phyloP scores from a whole-genome alignment of 1,140 invertebrate genomes.

The Ostrea denselamellosa region DNA sequence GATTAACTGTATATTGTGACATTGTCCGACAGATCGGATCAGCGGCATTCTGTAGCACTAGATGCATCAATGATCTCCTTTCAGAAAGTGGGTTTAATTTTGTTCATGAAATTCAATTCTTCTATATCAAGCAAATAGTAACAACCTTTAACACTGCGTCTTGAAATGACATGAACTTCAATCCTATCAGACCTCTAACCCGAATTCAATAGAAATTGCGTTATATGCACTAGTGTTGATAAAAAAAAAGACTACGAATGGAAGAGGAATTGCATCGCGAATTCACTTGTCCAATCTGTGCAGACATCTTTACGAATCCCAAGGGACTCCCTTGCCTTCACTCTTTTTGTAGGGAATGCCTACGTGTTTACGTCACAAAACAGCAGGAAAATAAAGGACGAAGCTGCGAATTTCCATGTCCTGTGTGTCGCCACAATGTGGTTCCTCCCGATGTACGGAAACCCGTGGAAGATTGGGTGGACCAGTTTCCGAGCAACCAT shows the following conservation, averaged over 20 bases:
- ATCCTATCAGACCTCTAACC: neutral
- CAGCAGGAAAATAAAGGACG: neutral
- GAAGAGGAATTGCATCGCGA: constrained; percentile 31
- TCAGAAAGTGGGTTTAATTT: neutral
- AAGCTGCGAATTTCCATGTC: constrained; percentile 37
- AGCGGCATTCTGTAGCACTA: neutral
- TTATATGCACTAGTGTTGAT: no score
- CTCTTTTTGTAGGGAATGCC: constrained; percentile 47
- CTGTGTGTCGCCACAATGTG: constrained; percentile 41
- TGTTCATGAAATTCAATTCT: constrained; percentile 11
- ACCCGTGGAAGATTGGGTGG: constrained; percentile 43
- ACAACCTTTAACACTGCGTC: neutral
- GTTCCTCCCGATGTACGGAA: constrained; percentile 22
- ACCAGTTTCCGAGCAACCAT: constrained; percentile 51
- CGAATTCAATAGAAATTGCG: no score
- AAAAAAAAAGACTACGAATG: neutral
- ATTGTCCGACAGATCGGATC: neutral
- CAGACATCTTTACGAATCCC: constrained; percentile 40
- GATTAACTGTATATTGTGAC: neutral
- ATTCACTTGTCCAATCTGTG: constrained; percentile 50
- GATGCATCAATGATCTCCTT: constrained; percentile 19
- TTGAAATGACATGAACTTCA: neutral
- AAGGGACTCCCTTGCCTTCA: constrained; percentile 50
- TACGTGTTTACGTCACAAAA: constrained; percentile 24
- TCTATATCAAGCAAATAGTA: no score